These are phyloP conservation scores for Xylocopa sonorina DNA, from an alignment of 1,140 invertebrate species.

Conservation along the genomic window DNA sequence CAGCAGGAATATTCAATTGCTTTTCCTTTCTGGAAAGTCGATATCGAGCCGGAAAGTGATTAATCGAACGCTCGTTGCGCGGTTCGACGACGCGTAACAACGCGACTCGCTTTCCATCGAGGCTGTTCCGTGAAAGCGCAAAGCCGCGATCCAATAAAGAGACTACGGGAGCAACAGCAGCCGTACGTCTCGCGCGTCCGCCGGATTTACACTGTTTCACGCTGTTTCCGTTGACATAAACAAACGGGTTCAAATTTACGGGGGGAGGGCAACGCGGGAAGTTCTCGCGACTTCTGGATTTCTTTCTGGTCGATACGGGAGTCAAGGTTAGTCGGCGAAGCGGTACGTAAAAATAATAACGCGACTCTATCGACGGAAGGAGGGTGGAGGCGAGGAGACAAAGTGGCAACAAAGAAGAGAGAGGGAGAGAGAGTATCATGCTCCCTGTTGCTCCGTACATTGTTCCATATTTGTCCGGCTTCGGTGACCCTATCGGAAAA, in stretches of 20 bases:
- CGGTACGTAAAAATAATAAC: slow-evolving; percentile 28
- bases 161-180: not conserved
- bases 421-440: not conserved
- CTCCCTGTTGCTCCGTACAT: slow-evolving; percentile 22
- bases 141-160: slow-evolving; percentile 10
- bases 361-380: not conserved
- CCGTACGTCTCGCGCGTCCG: slow-evolving; percentile 8
- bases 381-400: not conserved
- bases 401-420: not conserved
- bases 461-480: slow-evolving; percentile 44
- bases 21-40: not conserved
- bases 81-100: slow-evolving; percentile 11
- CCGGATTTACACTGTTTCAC: slow-evolving; percentile 24
- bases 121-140: not conserved
- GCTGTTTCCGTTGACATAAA: not conserved
- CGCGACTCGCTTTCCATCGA: slow-evolving; percentile 12
- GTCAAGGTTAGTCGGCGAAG: slow-evolving; percentile 33
- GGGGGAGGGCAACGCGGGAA: not conserved
- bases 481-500: slow-evolving; percentile 55
- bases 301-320: slow-evolving; percentile 27
- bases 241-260: slow-evolving; percentile 16
- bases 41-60: slow-evolving; percentile 13
- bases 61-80: slow-evolving; percentile 13
- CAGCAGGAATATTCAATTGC: not conserved
- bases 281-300: slow-evolving; percentile 21